A percentile compares a stretch with the other conserved stretches of the same genome.
These are phyloP conservation scores for Hypothenemus hampei DNA, from an alignment of 1,140 invertebrate species.

Conservation along the genomic window DNA sequence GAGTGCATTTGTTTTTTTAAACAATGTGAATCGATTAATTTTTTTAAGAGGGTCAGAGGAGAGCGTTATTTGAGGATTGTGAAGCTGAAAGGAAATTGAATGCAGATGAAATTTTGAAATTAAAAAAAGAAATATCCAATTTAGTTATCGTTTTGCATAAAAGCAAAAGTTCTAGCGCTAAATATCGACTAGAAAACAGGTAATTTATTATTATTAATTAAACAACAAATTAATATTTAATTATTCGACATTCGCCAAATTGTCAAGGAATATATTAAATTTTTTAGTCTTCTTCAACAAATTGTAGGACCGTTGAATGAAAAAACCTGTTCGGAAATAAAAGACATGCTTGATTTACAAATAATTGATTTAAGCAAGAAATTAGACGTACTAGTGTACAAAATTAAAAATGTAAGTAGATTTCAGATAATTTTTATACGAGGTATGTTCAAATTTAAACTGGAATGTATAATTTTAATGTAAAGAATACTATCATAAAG, in stretches of 20 bases:
- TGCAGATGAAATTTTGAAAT: constrained; percentile 58
- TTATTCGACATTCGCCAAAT: background rate
- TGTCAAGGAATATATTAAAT: background rate
- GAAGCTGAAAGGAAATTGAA: constrained; percentile 68
- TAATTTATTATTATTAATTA: background rate
- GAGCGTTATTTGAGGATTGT: constrained; percentile 73
- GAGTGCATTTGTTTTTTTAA: constrained; percentile 1
- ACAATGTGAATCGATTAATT: background rate
- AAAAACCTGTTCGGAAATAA: constrained; percentile 53
- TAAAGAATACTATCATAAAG: no score
- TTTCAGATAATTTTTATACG: background rate
- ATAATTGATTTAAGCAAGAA: constrained; percentile 69
- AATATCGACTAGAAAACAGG: constrained; percentile 27
- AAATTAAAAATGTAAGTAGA: constrained; percentile 44
- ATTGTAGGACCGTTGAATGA: constrained; percentile 40
- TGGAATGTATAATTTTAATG: no score
- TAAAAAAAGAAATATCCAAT: constrained; percentile 70
- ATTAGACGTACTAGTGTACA: constrained; percentile 66
- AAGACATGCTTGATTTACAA: constrained; percentile 64
- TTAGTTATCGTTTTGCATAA: constrained; percentile 56
- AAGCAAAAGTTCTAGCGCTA: constrained; percentile 50
- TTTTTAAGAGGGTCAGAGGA: constrained; percentile 74
- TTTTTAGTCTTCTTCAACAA: constrained; percentile 28
- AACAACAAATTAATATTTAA: background rate
- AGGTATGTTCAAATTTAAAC: constrained; percentile 5